Evolutionary conservation across 2,888 invertebrate genomes (phyloP).

Genomic region (Neocrepidodera transversa): DNA sequence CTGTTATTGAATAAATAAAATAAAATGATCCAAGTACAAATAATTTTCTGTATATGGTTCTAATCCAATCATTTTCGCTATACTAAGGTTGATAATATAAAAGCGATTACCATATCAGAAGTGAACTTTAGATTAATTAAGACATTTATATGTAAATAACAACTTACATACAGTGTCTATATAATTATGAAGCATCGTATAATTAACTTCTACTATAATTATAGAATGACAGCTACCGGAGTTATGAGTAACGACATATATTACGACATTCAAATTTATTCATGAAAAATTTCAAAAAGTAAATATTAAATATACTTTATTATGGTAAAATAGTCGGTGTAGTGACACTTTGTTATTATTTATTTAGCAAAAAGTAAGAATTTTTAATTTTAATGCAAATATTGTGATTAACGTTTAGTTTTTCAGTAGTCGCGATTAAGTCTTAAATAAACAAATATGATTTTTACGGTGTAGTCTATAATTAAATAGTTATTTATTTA

Average conservation of each 20-base stretch:
- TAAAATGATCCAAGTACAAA: too few species aligned
- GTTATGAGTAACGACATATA: constrained; percentile 11
- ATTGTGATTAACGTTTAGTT: too few species aligned
- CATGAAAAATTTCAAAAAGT: constrained; percentile 8
- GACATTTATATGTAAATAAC: constrained; percentile 16
- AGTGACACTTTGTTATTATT: neutral
- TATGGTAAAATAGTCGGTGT: neutral
- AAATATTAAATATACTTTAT: constrained; percentile 1
- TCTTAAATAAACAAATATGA: too few species aligned
- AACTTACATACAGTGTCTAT: constrained; percentile 16
- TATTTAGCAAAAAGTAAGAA: too few species aligned
- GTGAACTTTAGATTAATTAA: constrained; percentile 8
- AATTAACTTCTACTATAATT: constrained; percentile 10
- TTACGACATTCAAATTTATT: constrained; percentile 12
- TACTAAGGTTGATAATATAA: constrained; percentile 1
- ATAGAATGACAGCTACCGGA: constrained; percentile 13
- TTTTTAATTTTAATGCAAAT: too few species aligned
- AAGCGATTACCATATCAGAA: constrained; percentile 9
- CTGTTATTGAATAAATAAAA: too few species aligned
- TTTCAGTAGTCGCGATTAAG: too few species aligned
- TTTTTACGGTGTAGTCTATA: too few species aligned
- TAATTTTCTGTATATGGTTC: too few species aligned
- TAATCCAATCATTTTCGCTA: neutral
- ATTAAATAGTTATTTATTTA: too few species aligned
- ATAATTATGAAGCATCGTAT: constrained; percentile 13